Percentiles rank a stretch among this genome's conserved stretches.
phyloP scores from a whole-genome alignment of 2,888 invertebrate species.

The Diplazon laetatorius region DNA sequence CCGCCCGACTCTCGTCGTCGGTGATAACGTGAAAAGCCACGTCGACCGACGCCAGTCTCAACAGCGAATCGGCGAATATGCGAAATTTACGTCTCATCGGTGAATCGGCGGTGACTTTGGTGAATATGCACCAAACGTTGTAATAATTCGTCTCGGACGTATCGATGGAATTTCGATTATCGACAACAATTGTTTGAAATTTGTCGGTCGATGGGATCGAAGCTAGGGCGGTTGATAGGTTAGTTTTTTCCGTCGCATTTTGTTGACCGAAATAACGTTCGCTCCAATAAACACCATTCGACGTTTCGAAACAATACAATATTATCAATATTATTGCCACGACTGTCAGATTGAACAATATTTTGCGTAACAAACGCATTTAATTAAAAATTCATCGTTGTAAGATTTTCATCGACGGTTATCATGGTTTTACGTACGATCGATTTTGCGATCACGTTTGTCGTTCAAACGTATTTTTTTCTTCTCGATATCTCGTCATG shows the following conservation, averaged over 20 bases:
- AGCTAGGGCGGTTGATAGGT: constrained; percentile 69
- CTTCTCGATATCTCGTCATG: constrained; percentile 16
- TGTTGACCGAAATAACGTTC: constrained; percentile 53
- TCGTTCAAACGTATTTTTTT: neutral
- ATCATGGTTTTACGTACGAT: constrained; percentile 44
- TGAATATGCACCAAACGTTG: constrained; percentile 85
- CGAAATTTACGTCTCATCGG: constrained; percentile 84
- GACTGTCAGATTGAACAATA: constrained; percentile 75
- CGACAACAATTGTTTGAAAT: constrained; percentile 14
- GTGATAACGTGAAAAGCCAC: constrained; percentile 86
- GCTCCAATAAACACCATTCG: constrained; percentile 72
- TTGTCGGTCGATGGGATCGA: constrained; percentile 8
- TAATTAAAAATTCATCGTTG: constrained; percentile 73
- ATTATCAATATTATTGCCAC: constrained; percentile 74
- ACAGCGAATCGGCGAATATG: constrained; percentile 83
- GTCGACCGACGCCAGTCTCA: constrained; percentile 83
- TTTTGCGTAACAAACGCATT: constrained; percentile 80
- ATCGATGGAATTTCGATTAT: constrained; percentile 13
- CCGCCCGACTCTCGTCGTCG: constrained; percentile 85
- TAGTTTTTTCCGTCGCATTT: constrained; percentile 68
- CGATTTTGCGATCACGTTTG: neutral
- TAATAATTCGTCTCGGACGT: constrained; percentile 70
- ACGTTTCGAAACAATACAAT: constrained; percentile 78
- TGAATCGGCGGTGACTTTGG: constrained; percentile 84
- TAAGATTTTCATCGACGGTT: constrained; percentile 27